Evolutionary conservation across 2,797 vertebrate genomes (phyloP), one percentile per base, ranked within the genome.

Genomic region (Mormyrus proboscirostris): DNA sequence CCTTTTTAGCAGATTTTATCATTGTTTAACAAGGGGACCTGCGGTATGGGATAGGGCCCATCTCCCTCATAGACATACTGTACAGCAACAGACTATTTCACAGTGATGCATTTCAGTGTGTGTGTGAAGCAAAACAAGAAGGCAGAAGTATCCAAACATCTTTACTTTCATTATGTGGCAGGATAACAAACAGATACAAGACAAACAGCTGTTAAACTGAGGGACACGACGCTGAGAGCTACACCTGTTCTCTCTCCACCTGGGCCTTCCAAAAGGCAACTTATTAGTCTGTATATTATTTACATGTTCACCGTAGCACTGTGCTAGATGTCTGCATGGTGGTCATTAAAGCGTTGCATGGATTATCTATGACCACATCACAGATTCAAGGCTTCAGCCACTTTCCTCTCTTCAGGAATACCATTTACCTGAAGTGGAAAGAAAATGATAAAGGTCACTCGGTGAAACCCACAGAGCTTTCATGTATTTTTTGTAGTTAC

Each of bases 371-470:
- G 89, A 95, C 94, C 92, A 94, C 90, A 91, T 94, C 97, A 99
- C 93, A 99, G 95, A 93, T 98, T 97, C 91, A 98, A 95, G 3
- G 97, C 98, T 94, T 99, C 98, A 0, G 97, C 98, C 92, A 99
- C 96, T 91, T 99, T 99, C 91, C 98, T 96, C 93, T 99, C 98
- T 94, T 99, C 99, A 99, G 98, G 98, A 96, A 99, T 99, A 97
- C 98, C 99, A 99, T 99, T 99, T 98, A 99, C 97, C 98, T 99
- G 92, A 73, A 95, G 94, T 0, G 0, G 12, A 89, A 82, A 89
- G 16, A 88, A 87, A 90, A 8, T 8, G 0, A 7, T 10, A 87
- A 19, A n/a, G 22, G 62, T 83, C 33, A 47, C 8, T 19, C 19
- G 6, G 19, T 7, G 19, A 47, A 82, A 41, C 14, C 76, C 14